Evolutionary conservation across 2,888 invertebrate genomes (phyloP).

Genomic region (Zygaena filipendulae): DNA sequence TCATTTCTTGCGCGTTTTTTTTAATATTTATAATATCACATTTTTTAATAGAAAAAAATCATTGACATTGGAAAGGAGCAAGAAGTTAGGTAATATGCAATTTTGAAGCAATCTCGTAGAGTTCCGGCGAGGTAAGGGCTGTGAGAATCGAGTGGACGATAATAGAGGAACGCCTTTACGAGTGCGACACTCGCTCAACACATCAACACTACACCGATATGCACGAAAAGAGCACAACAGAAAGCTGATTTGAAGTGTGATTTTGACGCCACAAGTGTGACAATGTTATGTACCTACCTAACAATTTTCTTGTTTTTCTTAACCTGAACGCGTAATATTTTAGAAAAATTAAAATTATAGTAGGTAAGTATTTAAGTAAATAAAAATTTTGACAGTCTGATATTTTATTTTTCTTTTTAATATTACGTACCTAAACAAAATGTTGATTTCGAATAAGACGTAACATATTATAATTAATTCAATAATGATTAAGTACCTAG

Average conservation of each 20-base stretch:
- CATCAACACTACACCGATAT: conserved; percentile 44
- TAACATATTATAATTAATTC: no score
- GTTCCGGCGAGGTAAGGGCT: conserved; percentile 32
- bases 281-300: conserved; percentile 13
- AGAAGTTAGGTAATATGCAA: no score
- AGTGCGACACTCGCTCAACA: conserved; percentile 50
- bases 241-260: conserved; percentile 18
- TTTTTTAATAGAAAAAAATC: no score
- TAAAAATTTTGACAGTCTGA: no score
- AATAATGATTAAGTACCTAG: no score
- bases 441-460: no score
- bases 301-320: no score
- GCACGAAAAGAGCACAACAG: conserved; percentile 12
- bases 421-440: no score
- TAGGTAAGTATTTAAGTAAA: conserved; percentile 8
- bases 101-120: conserved; percentile 23
- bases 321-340: background rate
- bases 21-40: no score
- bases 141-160: conserved; percentile 37
- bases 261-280: conserved; percentile 21
- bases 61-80: no score
- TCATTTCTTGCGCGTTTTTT: no score
- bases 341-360: background rate
- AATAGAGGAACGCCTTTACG: conserved; percentile 58
- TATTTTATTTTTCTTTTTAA: no score